A percentile compares a stretch with the other conserved stretches of the same genome.
These are phyloP conservation scores for Morpho helenor DNA, from an alignment of 2,888 invertebrate genomes.

Conservation along the genomic window DNA sequence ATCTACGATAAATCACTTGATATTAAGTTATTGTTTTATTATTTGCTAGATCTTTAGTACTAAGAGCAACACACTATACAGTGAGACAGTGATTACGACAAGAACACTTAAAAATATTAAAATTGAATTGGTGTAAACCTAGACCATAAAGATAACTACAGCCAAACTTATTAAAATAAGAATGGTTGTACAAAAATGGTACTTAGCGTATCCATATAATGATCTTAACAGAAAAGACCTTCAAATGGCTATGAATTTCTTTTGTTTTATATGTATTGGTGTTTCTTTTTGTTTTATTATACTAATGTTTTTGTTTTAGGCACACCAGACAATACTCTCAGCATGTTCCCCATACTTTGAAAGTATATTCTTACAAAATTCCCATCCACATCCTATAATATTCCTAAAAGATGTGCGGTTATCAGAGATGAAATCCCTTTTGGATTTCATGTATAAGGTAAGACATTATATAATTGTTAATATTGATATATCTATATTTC, in stretches of 20 bases:
- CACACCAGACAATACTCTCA: conserved; percentile 95
- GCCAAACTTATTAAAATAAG: conserved; percentile 57
- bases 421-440: conserved; percentile 92
- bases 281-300: conserved; percentile 59
- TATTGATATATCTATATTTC: neutral
- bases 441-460: conserved; percentile 96
- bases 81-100: neutral
- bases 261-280: conserved; percentile 41
- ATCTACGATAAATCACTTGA: neutral
- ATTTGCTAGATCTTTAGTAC: too few species aligned
- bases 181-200: conserved; percentile 50
- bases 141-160: conserved; percentile 33
- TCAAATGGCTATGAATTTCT: conserved; percentile 48
- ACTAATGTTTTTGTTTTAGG: conserved; percentile 75
- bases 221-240: conserved; percentile 55
- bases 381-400: conserved; percentile 94
- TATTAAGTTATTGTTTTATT: neutral
- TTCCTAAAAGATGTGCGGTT: conserved; percentile 95
- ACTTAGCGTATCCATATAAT: conserved; percentile 40
- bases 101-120: conserved; percentile 5
- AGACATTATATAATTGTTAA: conserved; percentile 15
- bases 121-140: conserved; percentile 7
- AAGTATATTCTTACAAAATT: conserved; percentile 92
- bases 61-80: too few species aligned
- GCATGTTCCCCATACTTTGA: conserved; percentile 97